Percentiles rank a stretch among this genome's conserved stretches.
Conservation (phyloP, 2,888 invertebrate species). For the Hoplodrina blanda region DNA sequence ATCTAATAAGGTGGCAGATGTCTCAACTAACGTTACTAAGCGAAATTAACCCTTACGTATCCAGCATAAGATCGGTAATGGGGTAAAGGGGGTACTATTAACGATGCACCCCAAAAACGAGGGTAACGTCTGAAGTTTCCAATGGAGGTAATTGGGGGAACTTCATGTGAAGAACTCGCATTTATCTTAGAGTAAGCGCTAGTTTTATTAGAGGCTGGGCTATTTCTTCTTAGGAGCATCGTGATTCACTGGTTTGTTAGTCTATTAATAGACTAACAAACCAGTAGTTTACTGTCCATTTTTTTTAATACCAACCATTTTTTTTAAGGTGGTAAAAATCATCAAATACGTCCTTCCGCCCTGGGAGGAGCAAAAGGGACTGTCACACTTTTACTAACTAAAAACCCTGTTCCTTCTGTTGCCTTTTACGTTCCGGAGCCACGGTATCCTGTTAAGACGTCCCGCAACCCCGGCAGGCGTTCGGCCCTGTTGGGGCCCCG, state of each 20-base stretch:
- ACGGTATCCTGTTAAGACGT: no score
- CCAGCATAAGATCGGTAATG: constrained; percentile 34
- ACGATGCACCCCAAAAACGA: constrained; percentile 73
- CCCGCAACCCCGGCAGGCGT: no score
- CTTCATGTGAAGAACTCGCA: constrained; percentile 50
- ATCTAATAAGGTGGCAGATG: constrained; percentile 63
- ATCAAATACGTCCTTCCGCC: no score
- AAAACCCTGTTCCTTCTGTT: no score
- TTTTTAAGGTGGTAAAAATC: no score
- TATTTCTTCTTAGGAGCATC: constrained; percentile 1
- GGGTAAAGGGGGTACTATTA: constrained; percentile 51
- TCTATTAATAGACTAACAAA: no score
- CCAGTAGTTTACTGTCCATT: no score
- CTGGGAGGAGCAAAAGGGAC: no score
- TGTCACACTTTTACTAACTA: no score
- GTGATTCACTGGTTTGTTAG: constrained; percentile 22
- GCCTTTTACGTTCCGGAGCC: no score
- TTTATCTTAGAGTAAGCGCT: constrained; percentile 57
- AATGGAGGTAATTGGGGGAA: constrained; percentile 61
- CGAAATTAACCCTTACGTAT: constrained; percentile 29
- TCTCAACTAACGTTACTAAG: constrained; percentile 1
- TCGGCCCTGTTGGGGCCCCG: no score
- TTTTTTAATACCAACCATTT: no score
- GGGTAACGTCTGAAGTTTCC: constrained; percentile 69
- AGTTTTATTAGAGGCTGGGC: constrained; percentile 49